Conservation (phyloP, 2,113 vertebrate species). For the Picathartes gymnocephalus region DNA sequence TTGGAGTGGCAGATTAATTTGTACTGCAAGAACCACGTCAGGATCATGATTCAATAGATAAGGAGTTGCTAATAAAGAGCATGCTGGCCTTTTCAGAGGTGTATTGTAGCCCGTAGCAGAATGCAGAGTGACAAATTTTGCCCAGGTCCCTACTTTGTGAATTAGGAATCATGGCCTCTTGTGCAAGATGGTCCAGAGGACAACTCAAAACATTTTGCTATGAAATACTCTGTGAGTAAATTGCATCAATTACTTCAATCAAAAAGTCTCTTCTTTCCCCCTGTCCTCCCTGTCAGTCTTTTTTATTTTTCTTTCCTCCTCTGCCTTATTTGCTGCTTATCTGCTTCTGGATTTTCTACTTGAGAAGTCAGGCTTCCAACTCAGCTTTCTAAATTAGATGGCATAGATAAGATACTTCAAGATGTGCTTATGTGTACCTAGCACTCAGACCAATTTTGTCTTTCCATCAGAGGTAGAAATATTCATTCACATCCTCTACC, state of each 20-base stretch:
- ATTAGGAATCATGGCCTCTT: background rate
- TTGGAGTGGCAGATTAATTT: background rate
- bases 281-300: background rate
- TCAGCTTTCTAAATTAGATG: constrained; percentile 5
- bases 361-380: background rate
- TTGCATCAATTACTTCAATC: background rate
- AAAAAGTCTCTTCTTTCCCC: background rate
- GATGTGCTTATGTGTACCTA: background rate
- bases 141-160: background rate
- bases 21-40: background rate
- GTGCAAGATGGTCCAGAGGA: background rate
- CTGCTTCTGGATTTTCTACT: background rate
- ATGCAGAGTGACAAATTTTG: background rate
- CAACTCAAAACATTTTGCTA: background rate
- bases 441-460: background rate
- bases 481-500: background rate
- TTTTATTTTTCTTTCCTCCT: too few species aligned
- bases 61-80: background rate
- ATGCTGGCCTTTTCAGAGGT: background rate
- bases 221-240: background rate
- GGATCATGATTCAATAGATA: background rate
- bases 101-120: background rate
- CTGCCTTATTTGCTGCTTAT: background rate
- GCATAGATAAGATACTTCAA: background rate
- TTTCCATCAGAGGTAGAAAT: background rate